Conservation (phyloP, 2,113 vertebrate genomes). For the Plectropomus leopardus region DNA sequence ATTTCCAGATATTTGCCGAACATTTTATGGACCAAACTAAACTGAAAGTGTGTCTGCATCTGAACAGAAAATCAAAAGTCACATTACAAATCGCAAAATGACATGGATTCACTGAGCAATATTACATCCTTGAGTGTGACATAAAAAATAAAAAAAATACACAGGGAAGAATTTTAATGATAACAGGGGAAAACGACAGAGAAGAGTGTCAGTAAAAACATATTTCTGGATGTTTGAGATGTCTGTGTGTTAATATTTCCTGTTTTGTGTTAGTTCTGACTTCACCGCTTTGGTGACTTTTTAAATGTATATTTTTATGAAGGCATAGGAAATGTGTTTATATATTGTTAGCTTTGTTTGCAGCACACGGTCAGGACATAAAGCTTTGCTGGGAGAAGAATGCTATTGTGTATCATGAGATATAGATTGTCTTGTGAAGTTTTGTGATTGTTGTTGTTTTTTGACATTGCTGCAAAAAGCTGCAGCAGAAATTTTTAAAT, state of each 20-base stretch:
- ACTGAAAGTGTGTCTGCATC: not conserved
- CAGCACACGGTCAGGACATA: slow-evolving; percentile 45
- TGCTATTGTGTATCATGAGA: slow-evolving; percentile 3
- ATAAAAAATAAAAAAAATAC: not conserved
- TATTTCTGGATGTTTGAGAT: not conserved
- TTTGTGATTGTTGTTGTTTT: slow-evolving; percentile 10
- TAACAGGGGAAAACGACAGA: too few relatives aligned
- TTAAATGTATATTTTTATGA: not conserved
- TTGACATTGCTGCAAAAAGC: slow-evolving; percentile 63
- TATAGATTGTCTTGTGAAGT: slow-evolving; percentile 28
- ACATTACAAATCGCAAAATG: not conserved
- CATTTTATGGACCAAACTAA: too few relatives aligned
- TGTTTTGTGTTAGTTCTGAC: not conserved
- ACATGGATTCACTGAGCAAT: not conserved
- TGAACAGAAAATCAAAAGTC: not conserved
- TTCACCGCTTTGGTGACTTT: slow-evolving; percentile 11
- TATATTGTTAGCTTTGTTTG: slow-evolving; percentile 37
- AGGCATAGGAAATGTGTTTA: slow-evolving; percentile 4
- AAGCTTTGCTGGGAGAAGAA: slow-evolving; percentile 60
- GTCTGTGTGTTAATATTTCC: not conserved
- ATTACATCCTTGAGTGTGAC: not conserved
- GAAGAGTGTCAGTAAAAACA: not conserved
- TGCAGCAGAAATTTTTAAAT: slow-evolving; percentile 41
- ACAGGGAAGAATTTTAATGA: too few relatives aligned
- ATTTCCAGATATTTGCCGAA: not conserved